Base-by-base conservation (phyloP, 2,797 vertebrate species). In the Brotula barbata region DNA sequence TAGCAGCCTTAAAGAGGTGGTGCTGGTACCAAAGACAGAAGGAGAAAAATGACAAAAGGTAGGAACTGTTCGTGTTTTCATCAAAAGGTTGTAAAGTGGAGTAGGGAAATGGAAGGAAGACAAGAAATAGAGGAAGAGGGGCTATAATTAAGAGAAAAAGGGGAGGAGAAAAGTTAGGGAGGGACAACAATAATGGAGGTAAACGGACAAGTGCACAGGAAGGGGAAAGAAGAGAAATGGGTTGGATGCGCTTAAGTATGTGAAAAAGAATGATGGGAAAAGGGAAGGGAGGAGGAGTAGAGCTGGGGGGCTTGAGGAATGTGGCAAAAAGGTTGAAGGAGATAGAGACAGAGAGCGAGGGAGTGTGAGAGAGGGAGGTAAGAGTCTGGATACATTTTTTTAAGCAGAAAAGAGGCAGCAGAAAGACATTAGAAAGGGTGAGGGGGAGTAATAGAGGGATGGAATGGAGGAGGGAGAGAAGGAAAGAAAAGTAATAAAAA, bases 401-500 rank as follows among this genome's bases (percentile, higher is more conserved):
- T 34, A 16, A 15, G 23, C 39, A 36, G 8, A 54, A 28, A 53
- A 42, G 16, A 46, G n/a, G 22, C 5, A 54, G 31, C 5, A 5
- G 33, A 49, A 17, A 34, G 48, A 62, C 21, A 62, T 55, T 52
- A 1, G 25, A 14, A 47, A 13, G 15, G 3, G n/a, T n/a, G 52
- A 60, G 31, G 1, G 3, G 34, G 25, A 58, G 13, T 62, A 46
- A 57, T 21, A 4, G 16, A 19, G 23, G 23, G 19, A 42, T 37
- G 49, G 21, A 52, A 50, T 23, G 20, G 12, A 45, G 9, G 53
- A 21, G 36, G 42, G 25, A 52, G 23, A 22, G 46, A 62, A 40
- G 56, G 46, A 70, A 65, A 12, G 45, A 6, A 64, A 57, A 15
- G 69, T 68, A 46, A 69, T 60, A 28, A 72, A 80, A 80, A 77